These are phyloP conservation scores for Callionymus lyra DNA, from an alignment of 2,113 vertebrate genomes.

Conservation along the genomic window DNA sequence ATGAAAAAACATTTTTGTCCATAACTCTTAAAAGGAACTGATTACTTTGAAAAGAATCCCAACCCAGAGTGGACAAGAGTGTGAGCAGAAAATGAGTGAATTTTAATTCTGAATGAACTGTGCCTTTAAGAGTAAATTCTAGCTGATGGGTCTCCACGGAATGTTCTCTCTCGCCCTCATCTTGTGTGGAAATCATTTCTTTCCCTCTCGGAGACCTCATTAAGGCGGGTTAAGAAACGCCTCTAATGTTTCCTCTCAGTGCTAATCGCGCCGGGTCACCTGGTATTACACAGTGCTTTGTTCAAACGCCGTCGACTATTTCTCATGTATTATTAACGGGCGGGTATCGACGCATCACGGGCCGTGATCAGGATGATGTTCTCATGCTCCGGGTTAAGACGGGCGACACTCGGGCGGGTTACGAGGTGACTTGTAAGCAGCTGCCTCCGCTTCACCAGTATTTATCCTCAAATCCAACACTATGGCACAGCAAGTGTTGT, in stretches of 20 bases:
- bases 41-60: too few species aligned
- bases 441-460: constrained; percentile 29
- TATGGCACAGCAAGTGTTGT: too few species aligned
- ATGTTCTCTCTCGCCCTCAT: constrained; percentile 24
- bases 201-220: constrained; percentile 62
- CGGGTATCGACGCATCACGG: constrained; percentile 40
- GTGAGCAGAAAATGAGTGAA: too few species aligned
- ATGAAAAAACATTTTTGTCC: too few species aligned
- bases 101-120: too few species aligned
- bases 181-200: constrained; percentile 36
- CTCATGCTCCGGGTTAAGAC: constrained; percentile 38
- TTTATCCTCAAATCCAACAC: constrained; percentile 21
- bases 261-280: constrained; percentile 62
- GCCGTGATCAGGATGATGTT: constrained; percentile 45
- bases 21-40: too few species aligned
- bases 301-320: constrained; percentile 53
- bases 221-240: constrained; percentile 63
- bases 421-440: constrained; percentile 32
- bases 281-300: constrained; percentile 60
- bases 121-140: too few species aligned
- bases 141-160: too few species aligned
- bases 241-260: constrained; percentile 63
- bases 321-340: constrained; percentile 57
- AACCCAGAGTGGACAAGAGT: too few species aligned
- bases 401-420: constrained; percentile 28